phyloP scores from a whole-genome alignment of 2,113 vertebrate species.

The Pelecanoides urinatrix region DNA sequence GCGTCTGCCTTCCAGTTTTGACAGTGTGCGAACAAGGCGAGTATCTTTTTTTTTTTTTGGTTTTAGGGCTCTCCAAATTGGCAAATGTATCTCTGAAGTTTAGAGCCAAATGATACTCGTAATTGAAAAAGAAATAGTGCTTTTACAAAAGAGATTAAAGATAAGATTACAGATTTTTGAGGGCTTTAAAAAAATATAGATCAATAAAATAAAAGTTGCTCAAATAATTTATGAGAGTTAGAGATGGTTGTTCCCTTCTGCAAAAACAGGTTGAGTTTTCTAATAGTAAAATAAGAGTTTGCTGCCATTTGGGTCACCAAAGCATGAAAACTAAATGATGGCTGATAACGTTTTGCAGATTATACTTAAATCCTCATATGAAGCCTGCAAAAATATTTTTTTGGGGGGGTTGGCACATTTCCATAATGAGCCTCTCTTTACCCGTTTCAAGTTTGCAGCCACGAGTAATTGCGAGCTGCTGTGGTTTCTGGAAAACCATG shows the following conservation, averaged over 20 bases:
- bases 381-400: background rate
- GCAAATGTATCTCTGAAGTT: background rate
- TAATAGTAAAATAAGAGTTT: background rate
- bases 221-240: fast-evolving
- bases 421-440: background rate
- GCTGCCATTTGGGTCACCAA: background rate
- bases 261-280: background rate
- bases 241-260: background rate
- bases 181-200: background rate
- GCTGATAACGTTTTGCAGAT: background rate
- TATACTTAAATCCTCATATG: background rate
- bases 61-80: background rate
- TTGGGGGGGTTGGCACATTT: background rate
- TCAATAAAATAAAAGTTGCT: background rate
- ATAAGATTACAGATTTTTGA: background rate
- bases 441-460: background rate
- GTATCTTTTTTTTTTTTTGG: too few species aligned
- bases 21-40: fast-evolving
- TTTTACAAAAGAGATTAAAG: background rate
- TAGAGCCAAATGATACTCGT: background rate
- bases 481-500: background rate
- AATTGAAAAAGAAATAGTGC: background rate
- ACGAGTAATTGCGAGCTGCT: background rate
- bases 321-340: background rate
- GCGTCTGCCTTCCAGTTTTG: background rate